phyloP scores from a whole-genome alignment of 2,797 vertebrate species.

The Erethizon dorsatum region DNA sequence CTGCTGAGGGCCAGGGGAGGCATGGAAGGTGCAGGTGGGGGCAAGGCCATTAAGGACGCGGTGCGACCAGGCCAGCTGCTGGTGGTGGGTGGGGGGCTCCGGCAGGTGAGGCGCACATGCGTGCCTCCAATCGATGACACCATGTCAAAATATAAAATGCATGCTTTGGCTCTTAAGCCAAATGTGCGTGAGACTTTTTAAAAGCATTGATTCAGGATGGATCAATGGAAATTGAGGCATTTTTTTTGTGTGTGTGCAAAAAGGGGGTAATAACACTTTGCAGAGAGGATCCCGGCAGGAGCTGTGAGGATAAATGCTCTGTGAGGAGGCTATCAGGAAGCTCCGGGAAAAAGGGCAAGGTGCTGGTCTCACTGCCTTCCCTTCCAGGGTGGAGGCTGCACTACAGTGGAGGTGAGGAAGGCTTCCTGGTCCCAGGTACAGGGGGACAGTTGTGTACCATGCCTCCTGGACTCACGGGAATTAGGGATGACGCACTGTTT shows the following conservation, averaged over 20 bases:
- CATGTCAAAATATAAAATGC: conserved; percentile 99
- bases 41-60: conserved; percentile 97
- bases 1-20: conserved; percentile 91
- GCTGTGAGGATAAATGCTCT: conserved; percentile 87
- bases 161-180: conserved; percentile 99
- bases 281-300: conserved; percentile 93
- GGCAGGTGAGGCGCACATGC: conserved; percentile 80
- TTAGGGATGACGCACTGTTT: neutral
- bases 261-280: conserved; percentile 95
- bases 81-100: conserved; percentile 86
- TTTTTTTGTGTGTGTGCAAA: conserved; percentile 92
- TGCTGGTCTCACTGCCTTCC: conserved; percentile 63
- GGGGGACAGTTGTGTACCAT: neutral
- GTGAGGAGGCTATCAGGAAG: conserved; percentile 89
- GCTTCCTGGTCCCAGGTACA: accelerated
- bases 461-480: neutral
- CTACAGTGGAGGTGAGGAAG: accelerated
- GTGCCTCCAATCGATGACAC: conserved; percentile 95
- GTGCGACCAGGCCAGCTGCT: conserved; percentile 93
- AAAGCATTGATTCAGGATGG: conserved; percentile 98
- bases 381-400: neutral
- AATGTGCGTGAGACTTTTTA: conserved; percentile 99
- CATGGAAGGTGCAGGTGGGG: conserved; percentile 88
- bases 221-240: conserved; percentile 96
- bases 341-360: conserved; percentile 90